Evolutionary conservation across 2,888 invertebrate genomes (phyloP).

Genomic region (Conus canariensis): DNA sequence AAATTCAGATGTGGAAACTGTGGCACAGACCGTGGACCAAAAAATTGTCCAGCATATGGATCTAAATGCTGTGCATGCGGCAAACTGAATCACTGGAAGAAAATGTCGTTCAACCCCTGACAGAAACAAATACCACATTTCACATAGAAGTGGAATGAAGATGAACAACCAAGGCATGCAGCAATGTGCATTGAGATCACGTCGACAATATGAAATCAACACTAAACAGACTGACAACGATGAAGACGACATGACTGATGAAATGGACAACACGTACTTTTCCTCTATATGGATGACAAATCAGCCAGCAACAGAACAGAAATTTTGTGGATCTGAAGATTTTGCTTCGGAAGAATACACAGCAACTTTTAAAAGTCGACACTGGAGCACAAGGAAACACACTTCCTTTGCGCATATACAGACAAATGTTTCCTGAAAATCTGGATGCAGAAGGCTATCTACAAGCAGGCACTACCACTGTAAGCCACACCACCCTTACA

Average conservation of each 20-base stretch:
- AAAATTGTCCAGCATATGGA: no score
- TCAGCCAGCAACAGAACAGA: neutral
- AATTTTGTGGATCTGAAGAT: neutral
- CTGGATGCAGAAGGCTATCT: neutral
- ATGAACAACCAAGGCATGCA: no score
- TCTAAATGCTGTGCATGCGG: no score
- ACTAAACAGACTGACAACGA: no score
- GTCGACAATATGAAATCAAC: no score
- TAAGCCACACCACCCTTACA: neutral
- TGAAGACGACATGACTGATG: no score
- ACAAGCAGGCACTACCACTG: neutral
- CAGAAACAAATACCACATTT: no score
- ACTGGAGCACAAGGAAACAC: neutral
- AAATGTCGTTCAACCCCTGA: no score
- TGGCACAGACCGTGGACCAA: no score
- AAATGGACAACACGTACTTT: neutral
- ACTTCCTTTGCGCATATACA: neutral
- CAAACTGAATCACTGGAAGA: no score
- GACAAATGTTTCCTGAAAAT: neutral
- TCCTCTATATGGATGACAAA: neutral
- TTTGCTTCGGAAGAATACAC: neutral
- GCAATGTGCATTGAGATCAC: neutral
- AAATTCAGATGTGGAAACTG: no score
- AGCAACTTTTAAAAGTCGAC: neutral
- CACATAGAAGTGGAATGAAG: no score